Percentiles rank a stretch among this genome's conserved stretches.
Evolutionary conservation across 2,113 vertebrate genomes (phyloP).

Genomic region (Pelvicachromis taeniatus): DNA sequence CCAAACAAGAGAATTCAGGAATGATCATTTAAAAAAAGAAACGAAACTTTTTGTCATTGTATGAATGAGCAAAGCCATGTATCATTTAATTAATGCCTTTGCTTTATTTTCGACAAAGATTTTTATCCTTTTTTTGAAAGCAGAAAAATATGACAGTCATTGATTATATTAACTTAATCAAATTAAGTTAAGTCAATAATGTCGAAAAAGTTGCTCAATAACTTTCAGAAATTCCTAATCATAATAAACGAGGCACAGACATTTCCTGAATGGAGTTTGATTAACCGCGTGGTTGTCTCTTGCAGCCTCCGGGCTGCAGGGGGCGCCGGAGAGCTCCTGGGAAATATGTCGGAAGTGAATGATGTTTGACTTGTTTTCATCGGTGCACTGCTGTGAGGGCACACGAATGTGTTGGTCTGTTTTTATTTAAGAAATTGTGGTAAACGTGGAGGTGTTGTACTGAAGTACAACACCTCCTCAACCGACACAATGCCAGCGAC

Average conservation of each 20-base stretch:
- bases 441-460: not conserved
- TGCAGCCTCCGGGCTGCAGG: not conserved
- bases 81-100: not conserved
- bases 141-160: not conserved
- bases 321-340: not conserved
- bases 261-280: not conserved
- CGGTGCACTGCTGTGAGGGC: not conserved
- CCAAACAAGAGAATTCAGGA: not conserved
- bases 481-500: conserved; percentile 23
- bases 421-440: not conserved
- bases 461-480: no score
- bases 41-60: not conserved
- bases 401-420: not conserved
- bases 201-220: not conserved
- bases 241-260: not conserved
- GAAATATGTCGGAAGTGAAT: not conserved
- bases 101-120: not conserved
- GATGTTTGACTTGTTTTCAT: conserved; percentile 1
- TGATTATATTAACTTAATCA: not conserved
- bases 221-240: not conserved
- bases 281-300: not conserved
- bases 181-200: no score
- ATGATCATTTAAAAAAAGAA: not conserved
- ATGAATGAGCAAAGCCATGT: not conserved
- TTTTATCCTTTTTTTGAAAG: not conserved